Evolutionary conservation across 2,797 vertebrate species (phyloP).

Genomic region (Perodicticus potto): DNA sequence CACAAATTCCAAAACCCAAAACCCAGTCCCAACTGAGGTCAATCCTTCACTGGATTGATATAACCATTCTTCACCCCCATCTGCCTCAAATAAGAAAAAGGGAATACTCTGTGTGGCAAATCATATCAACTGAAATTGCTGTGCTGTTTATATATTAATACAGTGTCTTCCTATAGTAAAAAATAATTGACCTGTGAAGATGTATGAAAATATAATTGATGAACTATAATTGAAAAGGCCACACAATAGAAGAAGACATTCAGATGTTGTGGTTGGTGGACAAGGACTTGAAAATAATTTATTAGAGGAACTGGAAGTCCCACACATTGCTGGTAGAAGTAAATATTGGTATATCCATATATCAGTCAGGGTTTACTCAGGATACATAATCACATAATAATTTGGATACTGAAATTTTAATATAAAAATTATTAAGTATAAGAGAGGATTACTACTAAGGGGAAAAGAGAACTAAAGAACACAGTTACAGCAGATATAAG

Average conservation of each 20-base stretch:
- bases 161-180: background rate
- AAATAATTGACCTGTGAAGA: background rate
- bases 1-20: background rate
- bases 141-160: background rate
- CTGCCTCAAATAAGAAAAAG: background rate
- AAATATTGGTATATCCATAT: background rate
- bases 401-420: constrained; percentile 1
- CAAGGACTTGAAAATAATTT: background rate
- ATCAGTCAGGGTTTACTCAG: background rate
- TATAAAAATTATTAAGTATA: background rate
- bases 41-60: background rate
- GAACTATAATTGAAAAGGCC: background rate
- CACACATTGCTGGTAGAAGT: background rate
- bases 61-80: background rate
- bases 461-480: background rate
- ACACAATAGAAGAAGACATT: background rate
- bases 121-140: background rate
- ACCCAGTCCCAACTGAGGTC: background rate
- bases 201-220: background rate
- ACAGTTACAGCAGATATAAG: background rate
- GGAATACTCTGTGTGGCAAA: background rate
- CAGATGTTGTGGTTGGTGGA: background rate
- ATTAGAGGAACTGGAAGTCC: background rate
- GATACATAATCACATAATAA: background rate
- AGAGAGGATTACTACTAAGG: background rate